Evolutionary conservation across 2,797 vertebrate species (phyloP).

Genomic region (Xyrichtys novacula): DNA sequence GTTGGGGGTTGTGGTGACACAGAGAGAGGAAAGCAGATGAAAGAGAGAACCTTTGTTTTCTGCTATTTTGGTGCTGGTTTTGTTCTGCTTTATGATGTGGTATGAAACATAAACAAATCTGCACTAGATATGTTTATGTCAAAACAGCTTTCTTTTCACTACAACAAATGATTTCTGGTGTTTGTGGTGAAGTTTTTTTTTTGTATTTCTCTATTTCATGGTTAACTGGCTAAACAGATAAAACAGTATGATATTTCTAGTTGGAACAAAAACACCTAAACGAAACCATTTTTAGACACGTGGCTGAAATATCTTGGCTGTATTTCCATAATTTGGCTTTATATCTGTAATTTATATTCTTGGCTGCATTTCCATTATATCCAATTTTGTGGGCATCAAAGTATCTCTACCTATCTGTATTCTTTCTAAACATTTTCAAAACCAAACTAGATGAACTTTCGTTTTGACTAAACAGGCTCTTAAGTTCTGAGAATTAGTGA

Average conservation of each 20-base stretch:
- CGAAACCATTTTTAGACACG: no score
- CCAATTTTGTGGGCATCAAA: no score
- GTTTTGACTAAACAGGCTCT: background rate
- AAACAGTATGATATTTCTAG: background rate
- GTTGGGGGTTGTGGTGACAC: slow-evolving; percentile 29
- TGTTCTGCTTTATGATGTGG: background rate
- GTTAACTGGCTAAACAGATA: background rate
- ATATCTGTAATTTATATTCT: no score
- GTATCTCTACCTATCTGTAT: no score
- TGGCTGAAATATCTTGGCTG: no score
- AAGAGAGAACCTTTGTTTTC: slow-evolving; percentile 19
- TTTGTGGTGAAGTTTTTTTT: background rate
- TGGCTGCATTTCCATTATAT: no score
- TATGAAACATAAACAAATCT: slow-evolving; percentile 15
- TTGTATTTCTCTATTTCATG: background rate
- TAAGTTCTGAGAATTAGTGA: background rate
- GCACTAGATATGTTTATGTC: background rate
- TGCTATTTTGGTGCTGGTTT: background rate
- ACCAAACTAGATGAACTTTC: background rate
- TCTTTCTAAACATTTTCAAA: background rate
- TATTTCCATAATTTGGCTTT: no score
- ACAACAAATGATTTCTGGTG: background rate
- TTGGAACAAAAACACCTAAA: no score
- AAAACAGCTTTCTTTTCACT: background rate
- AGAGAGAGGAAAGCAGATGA: slow-evolving; percentile 7